Percentiles rank a stretch among this genome's conserved stretches.
These are phyloP conservation scores for Ophraella communa DNA, from an alignment of 2,888 invertebrate genomes.

Conservation along the genomic window DNA sequence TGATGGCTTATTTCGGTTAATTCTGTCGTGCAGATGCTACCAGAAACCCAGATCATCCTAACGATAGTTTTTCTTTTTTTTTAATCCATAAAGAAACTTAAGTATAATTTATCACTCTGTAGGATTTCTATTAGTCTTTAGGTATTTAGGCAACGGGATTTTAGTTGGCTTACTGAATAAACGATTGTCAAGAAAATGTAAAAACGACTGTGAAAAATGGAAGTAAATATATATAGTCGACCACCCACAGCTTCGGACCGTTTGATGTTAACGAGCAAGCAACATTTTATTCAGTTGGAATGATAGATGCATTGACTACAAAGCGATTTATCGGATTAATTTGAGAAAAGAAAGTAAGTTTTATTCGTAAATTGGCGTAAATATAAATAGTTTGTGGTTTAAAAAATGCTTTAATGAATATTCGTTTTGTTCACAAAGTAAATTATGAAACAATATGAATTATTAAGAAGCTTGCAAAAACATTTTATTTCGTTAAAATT, in stretches of 20 bases:
- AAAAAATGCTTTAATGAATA: not conserved
- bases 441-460: not conserved
- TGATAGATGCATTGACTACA: conserved; percentile 19
- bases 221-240: conserved; percentile 12
- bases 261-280: conserved; percentile 32
- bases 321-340: conserved; percentile 16
- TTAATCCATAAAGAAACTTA: too few relatives aligned
- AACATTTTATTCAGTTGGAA: conserved; percentile 18
- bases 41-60: too few relatives aligned
- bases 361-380: not conserved
- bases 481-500: too few relatives aligned
- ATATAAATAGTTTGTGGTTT: not conserved
- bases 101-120: not conserved
- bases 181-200: conserved; percentile 9
- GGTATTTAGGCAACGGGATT: not conserved
- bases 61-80: too few relatives aligned
- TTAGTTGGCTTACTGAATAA: not conserved
- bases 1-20: too few relatives aligned
- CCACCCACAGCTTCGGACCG: conserved; percentile 27
- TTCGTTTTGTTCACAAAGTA: too few relatives aligned
- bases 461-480: too few relatives aligned
- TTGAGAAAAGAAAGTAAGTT: conserved; percentile 2
- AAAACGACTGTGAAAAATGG: conserved; percentile 21
- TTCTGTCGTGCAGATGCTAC: too few relatives aligned
- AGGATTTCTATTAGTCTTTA: not conserved